Evolutionary conservation across 2,888 invertebrate species (phyloP), one percentile per base, ranked within the genome.

Genomic region (Rotaria sp.): DNA sequence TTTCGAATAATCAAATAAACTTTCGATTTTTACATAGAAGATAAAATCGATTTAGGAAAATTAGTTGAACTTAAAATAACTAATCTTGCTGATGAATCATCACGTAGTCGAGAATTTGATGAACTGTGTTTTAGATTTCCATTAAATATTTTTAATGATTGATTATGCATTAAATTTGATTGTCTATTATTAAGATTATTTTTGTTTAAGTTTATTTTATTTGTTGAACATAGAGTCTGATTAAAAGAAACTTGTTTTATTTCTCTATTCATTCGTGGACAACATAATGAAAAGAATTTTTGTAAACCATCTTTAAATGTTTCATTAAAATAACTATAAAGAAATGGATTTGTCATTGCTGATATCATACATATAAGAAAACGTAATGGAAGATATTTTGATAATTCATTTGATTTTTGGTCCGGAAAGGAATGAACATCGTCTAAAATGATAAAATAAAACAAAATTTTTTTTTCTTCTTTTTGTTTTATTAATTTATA

Each of bases 341-440:
- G 45, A 45, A 80, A 80, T 45, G 75, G 75, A 80, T 80, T 80
- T 41, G 75, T 13, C 7, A 80, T 45, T 26, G 75, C 75, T 26
- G 75, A 80, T 80, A 80, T 80, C 75, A 80, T 80, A 80, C 75
- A 80, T 10, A 80, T 80, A 3, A 80, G 75, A 45, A 80, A 80
- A 45, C 38, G 38, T 26, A 80, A 80, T 45, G 75, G 75, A 45
- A 80, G 41, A 45, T 45, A 80, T 45, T 21, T 80, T 38, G 75
- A 80, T 24, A 67, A 67, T 67, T 30, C 30, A 67, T 67, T 30
- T 1, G 3, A 30, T 55, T 24, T 26, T 24, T 24, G 24, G 3
- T 26, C 55, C 3, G 55, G 55, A 30, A 2, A 15, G 2, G 67
- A 35, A 4, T 67, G 67, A 67, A 15, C 35, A 30, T 30, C 15